These are phyloP conservation scores for Balaeniceps rex DNA, from an alignment of 2,113 vertebrate genomes.

Conservation along the genomic window DNA sequence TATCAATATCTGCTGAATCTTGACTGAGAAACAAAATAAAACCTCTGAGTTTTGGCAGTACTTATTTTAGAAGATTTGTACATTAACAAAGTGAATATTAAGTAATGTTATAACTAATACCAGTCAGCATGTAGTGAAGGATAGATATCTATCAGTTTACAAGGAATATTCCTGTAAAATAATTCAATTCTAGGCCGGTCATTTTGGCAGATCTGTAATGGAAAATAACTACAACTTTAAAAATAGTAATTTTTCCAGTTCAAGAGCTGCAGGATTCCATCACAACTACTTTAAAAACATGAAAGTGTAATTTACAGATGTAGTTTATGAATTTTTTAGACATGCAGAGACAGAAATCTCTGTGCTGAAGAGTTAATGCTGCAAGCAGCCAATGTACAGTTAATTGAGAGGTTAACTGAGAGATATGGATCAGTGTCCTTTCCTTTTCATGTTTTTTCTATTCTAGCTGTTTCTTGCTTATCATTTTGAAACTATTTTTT, in stretches of 20 bases:
- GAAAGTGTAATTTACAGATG: neutral
- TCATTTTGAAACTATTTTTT: neutral
- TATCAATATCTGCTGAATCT: neutral
- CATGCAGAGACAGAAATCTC: neutral
- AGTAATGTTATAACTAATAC: neutral
- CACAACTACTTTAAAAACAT: neutral
- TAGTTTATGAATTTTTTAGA: neutral
- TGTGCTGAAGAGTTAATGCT: neutral
- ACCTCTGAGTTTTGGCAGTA: neutral
- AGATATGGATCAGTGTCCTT: neutral
- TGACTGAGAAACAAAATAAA: neutral
- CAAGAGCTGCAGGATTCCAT: neutral
- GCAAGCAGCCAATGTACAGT: neutral
- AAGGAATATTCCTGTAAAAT: neutral
- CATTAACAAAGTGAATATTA: neutral
- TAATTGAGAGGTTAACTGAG: neutral
- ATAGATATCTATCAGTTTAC: neutral
- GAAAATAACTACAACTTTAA: neutral
- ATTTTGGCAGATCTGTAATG: neutral
- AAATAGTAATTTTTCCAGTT: neutral
- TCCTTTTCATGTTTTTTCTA: neutral
- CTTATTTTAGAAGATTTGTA: neutral
- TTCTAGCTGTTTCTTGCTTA: neutral
- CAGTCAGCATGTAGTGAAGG: neutral
- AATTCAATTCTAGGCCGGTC: neutral